Conservation (phyloP, 2,113 vertebrate species). For the Amphilophus citrinellus region DNA sequence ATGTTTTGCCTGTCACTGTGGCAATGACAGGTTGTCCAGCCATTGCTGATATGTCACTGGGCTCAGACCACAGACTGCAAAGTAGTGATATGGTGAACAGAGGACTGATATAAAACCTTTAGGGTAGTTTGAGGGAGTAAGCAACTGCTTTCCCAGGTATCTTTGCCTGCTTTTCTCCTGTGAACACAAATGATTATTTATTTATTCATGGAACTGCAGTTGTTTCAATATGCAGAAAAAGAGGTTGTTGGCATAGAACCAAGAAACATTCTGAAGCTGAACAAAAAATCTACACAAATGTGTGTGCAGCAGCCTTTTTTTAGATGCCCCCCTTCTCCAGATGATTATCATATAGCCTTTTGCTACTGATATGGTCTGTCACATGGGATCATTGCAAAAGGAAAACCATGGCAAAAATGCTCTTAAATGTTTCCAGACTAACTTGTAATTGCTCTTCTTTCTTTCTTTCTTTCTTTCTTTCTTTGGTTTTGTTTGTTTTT, state of each 20-base stretch:
- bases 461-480: not conserved
- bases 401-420: not conserved
- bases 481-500: not conserved
- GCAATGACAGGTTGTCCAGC: slow-evolving; percentile 50
- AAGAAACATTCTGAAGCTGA: not conserved
- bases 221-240: slow-evolving; percentile 17
- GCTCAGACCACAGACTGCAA: slow-evolving; percentile 21
- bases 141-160: not conserved
- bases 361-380: too few species aligned
- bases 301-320: not conserved
- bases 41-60: slow-evolving; percentile 47
- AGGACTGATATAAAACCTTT: slow-evolving; percentile 32
- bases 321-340: not conserved
- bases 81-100: slow-evolving; percentile 44
- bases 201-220: slow-evolving; percentile 3
- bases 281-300: not conserved
- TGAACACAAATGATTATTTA: not conserved
- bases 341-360: not conserved
- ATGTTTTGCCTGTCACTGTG: slow-evolving; percentile 33
- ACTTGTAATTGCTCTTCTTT: not conserved
- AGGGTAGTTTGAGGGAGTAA: slow-evolving; percentile 44
- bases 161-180: slow-evolving; percentile 18
- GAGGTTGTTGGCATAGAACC: not conserved
- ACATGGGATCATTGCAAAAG: not conserved
- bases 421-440: not conserved